These are phyloP conservation scores for Drosophila nasuta DNA, from an alignment of 1,140 invertebrate species.

Conservation along the genomic window DNA sequence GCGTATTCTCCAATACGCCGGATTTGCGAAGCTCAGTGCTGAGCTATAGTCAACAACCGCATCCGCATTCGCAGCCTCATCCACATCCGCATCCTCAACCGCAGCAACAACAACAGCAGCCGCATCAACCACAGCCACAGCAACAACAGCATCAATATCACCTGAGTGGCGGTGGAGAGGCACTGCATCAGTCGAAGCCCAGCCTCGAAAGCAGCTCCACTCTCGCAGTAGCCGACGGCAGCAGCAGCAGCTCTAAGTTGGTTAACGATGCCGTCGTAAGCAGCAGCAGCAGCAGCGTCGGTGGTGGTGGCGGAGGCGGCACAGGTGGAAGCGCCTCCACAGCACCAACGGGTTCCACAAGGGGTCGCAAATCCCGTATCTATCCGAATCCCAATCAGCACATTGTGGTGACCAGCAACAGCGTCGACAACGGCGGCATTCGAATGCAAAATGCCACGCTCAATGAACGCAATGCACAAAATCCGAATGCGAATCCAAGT, in stretches of 20 bases:
- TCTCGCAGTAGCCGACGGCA: conserved; percentile 22
- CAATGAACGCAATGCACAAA: conserved; percentile 61
- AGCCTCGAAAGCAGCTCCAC: conserved; percentile 45
- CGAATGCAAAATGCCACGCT: conserved; percentile 75
- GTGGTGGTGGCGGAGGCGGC: too few relatives aligned
- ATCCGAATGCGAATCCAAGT: conserved; percentile 16
- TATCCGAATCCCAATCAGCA: conserved; percentile 83
- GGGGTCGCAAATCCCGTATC: conserved; percentile 77
- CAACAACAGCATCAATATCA: conserved; percentile 69
- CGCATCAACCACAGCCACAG: conserved; percentile 53
- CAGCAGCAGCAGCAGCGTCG: conserved; percentile 60
- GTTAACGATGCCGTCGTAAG: conserved; percentile 71
- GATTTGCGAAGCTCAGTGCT: conserved; percentile 77
- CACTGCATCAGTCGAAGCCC: conserved; percentile 53
- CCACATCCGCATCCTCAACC: conserved; percentile 61
- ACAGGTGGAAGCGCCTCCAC: conserved; percentile 1
- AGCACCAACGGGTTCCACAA: conserved; percentile 70
- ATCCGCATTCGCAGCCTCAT: conserved; percentile 63
- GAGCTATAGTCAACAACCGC: conserved; percentile 75
- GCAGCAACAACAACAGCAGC: conserved; percentile 60
- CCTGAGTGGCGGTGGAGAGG: conserved; percentile 39
- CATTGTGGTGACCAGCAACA: conserved; percentile 81
- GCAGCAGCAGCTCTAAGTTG: conserved; percentile 54
- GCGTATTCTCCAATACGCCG: conserved; percentile 79
- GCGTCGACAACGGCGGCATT: conserved; percentile 78